Base-by-base conservation (phyloP, 1,140 invertebrate species). In the Ectropis grisescens region DNA sequence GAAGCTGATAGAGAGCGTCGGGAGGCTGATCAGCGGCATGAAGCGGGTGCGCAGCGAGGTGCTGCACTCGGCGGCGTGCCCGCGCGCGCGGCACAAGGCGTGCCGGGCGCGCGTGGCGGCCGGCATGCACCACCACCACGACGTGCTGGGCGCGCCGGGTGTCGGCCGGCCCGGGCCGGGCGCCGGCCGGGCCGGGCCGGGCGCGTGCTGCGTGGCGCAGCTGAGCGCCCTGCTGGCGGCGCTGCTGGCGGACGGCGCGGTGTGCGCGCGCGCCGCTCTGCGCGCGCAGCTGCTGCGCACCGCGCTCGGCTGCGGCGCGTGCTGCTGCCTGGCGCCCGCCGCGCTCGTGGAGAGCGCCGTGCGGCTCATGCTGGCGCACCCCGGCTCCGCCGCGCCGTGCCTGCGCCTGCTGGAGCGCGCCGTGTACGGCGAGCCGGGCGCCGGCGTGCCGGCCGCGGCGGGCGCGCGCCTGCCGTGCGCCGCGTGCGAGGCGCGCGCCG, bases 301-400 rank as follows among this genome's bases (percentile, higher is more conserved):
- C 1, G 85, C 85, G 66, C 79, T 84, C 9, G 61, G 66, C 6
- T 84, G 83, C 29, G 88, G 88, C 2, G 86, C 85, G 0, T 90
- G 88, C 50, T 90, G 88, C 37, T 90, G 88, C 53, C 86, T 88
- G 43, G 85, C 87, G 3, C 79, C 86, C 0, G 80, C 58, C 3
- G 39, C 58, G 27, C 47, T 83, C 0, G 60, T 82, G 62, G 72
- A 81, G 30, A 72, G 65, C 45, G 51, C 69, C n/a, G 70, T 81
- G 1, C 35, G 71, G 14, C 36, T 76, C 9, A 70, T 81, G 61
- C 41, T 76, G 15, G 62, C 62, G 3, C 67, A 79, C 33, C 47
- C 47, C 37, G 47, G 42, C 13, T 54, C 67, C 2, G 68, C 74
- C 2, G 37, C 64, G 2, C 29, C 58, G 1, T 74, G 68, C 29